These are phyloP conservation scores for Malacoctenus gilli DNA, from an alignment of 2,797 vertebrate genomes.

Conservation along the genomic window DNA sequence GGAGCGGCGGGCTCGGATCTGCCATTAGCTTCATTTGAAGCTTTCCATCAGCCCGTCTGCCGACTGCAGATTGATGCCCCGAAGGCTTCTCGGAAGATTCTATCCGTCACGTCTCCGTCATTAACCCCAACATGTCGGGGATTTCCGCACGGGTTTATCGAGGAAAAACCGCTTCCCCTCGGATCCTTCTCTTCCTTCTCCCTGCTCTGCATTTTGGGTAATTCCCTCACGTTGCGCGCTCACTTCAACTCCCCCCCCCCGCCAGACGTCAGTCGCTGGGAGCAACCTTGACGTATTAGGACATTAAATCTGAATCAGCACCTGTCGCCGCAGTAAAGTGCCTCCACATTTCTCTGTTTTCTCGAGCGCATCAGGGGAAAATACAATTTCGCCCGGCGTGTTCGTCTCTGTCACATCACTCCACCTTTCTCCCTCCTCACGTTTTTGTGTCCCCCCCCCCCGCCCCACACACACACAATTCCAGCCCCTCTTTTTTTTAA, in stretches of 20 bases:
- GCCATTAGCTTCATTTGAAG: constrained; percentile 10
- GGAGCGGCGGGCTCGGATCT: constrained; percentile 1
- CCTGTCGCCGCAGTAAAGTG: constrained; percentile 62
- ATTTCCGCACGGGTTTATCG: constrained; percentile 3
- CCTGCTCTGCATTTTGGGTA: constrained; percentile 11
- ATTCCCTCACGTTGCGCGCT: constrained; percentile 22
- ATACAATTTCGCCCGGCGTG: constrained; percentile 57
- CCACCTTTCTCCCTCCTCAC: constrained; percentile 6
- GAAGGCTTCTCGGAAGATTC: neutral
- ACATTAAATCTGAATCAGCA: constrained; percentile 76
- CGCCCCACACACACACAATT: too few relatives aligned
- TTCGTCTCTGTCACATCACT: constrained; percentile 62
- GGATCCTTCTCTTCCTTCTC: constrained; percentile 1
- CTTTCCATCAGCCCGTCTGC: neutral
- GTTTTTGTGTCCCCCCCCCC: constrained; percentile 15
- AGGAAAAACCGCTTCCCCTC: neutral
- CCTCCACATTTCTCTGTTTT: constrained; percentile 65
- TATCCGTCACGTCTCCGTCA: constrained; percentile 3
- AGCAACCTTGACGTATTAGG: constrained; percentile 73
- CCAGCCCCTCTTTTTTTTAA: constrained; percentile 6
- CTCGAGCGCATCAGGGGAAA: constrained; percentile 64
- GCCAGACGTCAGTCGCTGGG: constrained; percentile 27
- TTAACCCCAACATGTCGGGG: constrained; percentile 1
- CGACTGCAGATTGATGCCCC: constrained; percentile 2
- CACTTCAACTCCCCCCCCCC: constrained; percentile 47